Base-by-base conservation (phyloP, 2,888 invertebrate genomes). In the Drosophila nigricruria region DNA sequence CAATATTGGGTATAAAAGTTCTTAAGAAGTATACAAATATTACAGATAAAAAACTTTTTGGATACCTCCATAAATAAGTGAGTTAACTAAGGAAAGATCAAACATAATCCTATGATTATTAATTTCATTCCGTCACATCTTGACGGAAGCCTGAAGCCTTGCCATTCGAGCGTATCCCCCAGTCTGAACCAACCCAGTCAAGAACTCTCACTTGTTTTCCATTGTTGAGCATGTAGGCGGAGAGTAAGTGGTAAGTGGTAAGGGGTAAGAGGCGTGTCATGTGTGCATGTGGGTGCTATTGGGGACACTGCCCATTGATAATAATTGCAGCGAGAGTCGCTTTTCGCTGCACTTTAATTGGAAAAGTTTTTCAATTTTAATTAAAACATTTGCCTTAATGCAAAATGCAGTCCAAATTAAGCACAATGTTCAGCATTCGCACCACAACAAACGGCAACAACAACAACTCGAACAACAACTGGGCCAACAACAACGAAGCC, bases 301-400 rank as follows among this genome's bases (percentile, higher is more conserved):
- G 45, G 23, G 27, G 63, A 57, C 25, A 58, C 45, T 58, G 45
- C 43, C 78, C 82, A 81, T 81, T 84, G 84, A 81, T 88, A 88
- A 88, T 88, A 82, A 81, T 76, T 73, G 71, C 72, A 71, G 68
- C 53, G 63, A 56, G 27, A 43, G 69, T 49, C 53, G 59, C 56
- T 64, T 50, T 68, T 67, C 42, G 72, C 54, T 68, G 70, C 65
- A 73, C 76, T 89, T 80, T 86, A 86, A 86, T 86, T 86, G 86
- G 88, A 86, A 89, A 86, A 86, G 69, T 86, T 86, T 86, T 82
- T 88, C 86, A 80, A 82, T 86, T 89, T 89, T 86, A 86, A 86
- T 86, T 86, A 89, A 86, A 86, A 81, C 87, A 87, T 87, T 86
- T 89, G 72, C 73, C 84, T 86, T 83, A 87, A 86, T 89, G 84